Percentiles rank a stretch among this genome's conserved stretches.
Conservation (phyloP, 2,888 invertebrate genomes). For the Eupeodes latifasciatus region DNA sequence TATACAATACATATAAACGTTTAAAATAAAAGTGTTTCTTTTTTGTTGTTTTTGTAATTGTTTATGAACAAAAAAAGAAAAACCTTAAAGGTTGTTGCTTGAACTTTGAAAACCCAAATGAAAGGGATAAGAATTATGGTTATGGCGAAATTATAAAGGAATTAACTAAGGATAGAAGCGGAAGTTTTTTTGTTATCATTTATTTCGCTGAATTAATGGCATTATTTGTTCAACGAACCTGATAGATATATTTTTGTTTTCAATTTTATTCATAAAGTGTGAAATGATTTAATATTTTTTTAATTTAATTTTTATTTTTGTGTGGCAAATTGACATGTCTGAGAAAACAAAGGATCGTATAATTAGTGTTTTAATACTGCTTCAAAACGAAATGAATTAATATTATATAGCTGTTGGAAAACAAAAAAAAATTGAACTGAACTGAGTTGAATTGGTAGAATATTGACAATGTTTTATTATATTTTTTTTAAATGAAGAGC, state of each 20-base stretch:
- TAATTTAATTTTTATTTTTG: too few relatives aligned
- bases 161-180: neutral
- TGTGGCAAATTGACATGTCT: neutral
- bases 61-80: neutral
- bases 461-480: too few relatives aligned
- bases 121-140: slow-evolving; percentile 13
- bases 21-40: neutral
- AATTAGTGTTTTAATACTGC: too few relatives aligned
- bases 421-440: too few relatives aligned
- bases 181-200: neutral
- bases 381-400: too few relatives aligned
- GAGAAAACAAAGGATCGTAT: too few relatives aligned
- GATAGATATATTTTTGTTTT: neutral
- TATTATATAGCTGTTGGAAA: too few relatives aligned
- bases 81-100: neutral
- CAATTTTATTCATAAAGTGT: neutral
- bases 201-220: neutral
- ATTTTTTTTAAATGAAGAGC: too few relatives aligned
- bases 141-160: slow-evolving; percentile 10
- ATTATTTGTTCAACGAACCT: neutral
- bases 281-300: neutral
- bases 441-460: too few relatives aligned
- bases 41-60: neutral
- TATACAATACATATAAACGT: neutral
- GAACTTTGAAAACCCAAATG: slow-evolving; percentile 1